These are phyloP conservation scores for Chiroxiphia lanceolata DNA, from an alignment of 2,797 vertebrate species.

Conservation along the genomic window DNA sequence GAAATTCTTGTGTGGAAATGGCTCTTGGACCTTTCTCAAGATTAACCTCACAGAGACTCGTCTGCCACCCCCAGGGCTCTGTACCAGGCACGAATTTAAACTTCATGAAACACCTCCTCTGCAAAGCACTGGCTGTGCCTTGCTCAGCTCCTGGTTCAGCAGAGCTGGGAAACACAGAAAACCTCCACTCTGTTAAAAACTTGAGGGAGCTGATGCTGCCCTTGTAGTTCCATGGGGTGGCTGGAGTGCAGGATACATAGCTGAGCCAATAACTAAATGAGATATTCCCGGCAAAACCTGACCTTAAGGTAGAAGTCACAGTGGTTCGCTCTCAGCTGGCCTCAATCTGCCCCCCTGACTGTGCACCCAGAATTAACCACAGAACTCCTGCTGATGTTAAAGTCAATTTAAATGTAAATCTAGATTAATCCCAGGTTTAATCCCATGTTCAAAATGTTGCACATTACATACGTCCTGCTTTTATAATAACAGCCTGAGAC, in stretches of 20 bases:
- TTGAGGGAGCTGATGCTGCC: not conserved
- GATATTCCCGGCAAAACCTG: not conserved
- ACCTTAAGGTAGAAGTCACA: not conserved
- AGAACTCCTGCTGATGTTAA: not conserved
- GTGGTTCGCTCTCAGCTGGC: not conserved
- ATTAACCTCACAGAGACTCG: not conserved
- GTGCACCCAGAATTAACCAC: not conserved
- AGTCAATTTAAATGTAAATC: conserved; percentile 11
- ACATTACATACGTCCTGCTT: not conserved
- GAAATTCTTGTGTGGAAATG: not conserved
- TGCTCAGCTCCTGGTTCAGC: not conserved
- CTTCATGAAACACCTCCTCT: not conserved
- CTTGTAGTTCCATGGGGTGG: not conserved
- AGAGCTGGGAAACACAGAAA: not conserved
- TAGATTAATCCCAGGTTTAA: conserved; percentile 9
- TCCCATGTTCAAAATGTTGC: not conserved
- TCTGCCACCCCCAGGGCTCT: not conserved
- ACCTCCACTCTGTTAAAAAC: not conserved
- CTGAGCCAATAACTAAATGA: not conserved
- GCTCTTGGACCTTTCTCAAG: not conserved
- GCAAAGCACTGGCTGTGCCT: not conserved
- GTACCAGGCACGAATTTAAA: not conserved
- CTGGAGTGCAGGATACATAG: not conserved
- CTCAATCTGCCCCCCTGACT: not conserved
- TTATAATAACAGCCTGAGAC: not conserved